These are phyloP conservation scores for Phyllotreta striolata DNA, from an alignment of 2,888 invertebrate genomes.

Conservation along the genomic window DNA sequence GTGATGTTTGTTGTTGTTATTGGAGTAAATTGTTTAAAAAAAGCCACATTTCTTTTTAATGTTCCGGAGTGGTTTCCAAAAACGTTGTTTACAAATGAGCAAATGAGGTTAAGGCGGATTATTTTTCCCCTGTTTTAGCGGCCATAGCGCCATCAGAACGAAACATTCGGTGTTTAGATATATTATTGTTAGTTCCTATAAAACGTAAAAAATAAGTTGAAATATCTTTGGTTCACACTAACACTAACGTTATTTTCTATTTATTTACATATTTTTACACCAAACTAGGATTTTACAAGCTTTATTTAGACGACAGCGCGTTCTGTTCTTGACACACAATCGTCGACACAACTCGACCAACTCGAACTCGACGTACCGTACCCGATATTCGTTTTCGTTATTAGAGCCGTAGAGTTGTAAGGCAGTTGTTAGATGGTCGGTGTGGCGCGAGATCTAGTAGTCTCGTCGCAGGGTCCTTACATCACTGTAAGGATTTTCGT, in stretches of 20 bases:
- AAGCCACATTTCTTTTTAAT: conserved; percentile 13
- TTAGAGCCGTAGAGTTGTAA: conserved; percentile 60
- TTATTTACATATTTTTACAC: conserved; percentile 36
- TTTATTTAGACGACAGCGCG: conserved; percentile 50
- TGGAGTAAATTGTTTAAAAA: conserved; percentile 18
- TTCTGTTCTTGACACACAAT: conserved; percentile 48
- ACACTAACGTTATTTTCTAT: conserved; percentile 41
- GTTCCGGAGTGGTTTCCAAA: conserved; percentile 33
- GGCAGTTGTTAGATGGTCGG: conserved; percentile 68
- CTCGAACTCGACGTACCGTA: conserved; percentile 18
- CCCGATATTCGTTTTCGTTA: conserved; percentile 34
- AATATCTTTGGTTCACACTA: conserved; percentile 45
- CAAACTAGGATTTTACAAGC: conserved; percentile 39
- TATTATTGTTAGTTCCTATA: conserved; percentile 51
- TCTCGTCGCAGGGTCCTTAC: conserved; percentile 63
- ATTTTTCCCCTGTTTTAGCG: conserved; percentile 59
- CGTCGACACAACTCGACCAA: conserved; percentile 46
- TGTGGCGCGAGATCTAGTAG: conserved; percentile 61
- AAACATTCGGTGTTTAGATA: conserved; percentile 57
- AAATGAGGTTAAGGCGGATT: conserved; percentile 60
- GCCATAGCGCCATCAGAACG: conserved; percentile 60
- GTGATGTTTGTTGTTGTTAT: conserved; percentile 30
- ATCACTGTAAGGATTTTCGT: conserved; percentile 53
- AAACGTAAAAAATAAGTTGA: conserved; percentile 39
- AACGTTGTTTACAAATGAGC: conserved; percentile 52